phyloP scores from a whole-genome alignment of 2,888 invertebrate species.

The Tenthredo amoena region DNA sequence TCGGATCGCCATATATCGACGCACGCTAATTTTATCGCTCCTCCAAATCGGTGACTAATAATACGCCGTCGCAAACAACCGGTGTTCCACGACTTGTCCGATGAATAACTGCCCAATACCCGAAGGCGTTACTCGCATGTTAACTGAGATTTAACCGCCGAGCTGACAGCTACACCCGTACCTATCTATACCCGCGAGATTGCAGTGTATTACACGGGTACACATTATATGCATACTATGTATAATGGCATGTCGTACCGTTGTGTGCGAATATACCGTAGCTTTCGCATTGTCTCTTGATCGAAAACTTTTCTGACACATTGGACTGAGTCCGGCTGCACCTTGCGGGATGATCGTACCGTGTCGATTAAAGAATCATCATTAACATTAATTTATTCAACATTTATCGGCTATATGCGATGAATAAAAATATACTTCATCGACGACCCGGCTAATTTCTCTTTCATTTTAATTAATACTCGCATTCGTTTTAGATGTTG shows the following conservation, averaged over 20 bases:
- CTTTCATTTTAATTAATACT: background rate
- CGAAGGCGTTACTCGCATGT: conserved; percentile 46
- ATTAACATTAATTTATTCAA: conserved; percentile 16
- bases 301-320: background rate
- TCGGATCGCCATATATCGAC: conserved; percentile 5
- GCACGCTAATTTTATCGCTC: conserved; percentile 44
- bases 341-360: background rate
- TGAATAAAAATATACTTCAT: background rate
- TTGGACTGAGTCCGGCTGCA: too few species aligned
- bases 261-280: background rate
- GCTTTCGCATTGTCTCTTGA: conserved; percentile 24
- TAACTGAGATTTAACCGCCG: conserved; percentile 43
- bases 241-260: background rate
- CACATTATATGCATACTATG: background rate
- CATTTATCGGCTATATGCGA: background rate
- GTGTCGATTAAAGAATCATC: background rate
- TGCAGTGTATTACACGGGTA: background rate
- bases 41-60: conserved; percentile 50
- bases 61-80: conserved; percentile 36
- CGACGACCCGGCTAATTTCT: conserved; percentile 13
- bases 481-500: background rate
- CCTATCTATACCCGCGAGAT: background rate
- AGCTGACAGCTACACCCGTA: conserved; percentile 19
- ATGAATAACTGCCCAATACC: conserved; percentile 45
- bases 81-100: conserved; percentile 42